These are phyloP conservation scores for Luehdorfia chinensis DNA, from an alignment of 1,140 invertebrate species.

Conservation along the genomic window DNA sequence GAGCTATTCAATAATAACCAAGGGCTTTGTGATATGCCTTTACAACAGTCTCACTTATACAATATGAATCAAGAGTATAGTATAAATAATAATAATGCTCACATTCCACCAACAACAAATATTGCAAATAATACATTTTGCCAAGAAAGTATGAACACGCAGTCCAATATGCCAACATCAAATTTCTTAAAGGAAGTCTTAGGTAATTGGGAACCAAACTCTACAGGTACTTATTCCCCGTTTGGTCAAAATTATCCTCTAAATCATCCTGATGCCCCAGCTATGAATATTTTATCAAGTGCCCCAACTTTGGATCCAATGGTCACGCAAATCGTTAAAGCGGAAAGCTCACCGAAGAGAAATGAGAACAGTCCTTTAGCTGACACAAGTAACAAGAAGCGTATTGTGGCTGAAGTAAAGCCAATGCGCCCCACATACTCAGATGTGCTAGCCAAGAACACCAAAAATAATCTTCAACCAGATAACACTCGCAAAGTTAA, in stretches of 20 bases:
- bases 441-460: conserved; percentile 86
- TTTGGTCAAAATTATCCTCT: conserved; percentile 80
- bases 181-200: conserved; percentile 85
- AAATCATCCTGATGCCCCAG: conserved; percentile 60
- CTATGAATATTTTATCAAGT: conserved; percentile 42
- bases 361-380: conserved; percentile 58
- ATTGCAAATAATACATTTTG: conserved; percentile 37
- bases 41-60: conserved; percentile 44
- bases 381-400: conserved; percentile 81
- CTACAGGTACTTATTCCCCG: conserved; percentile 88
- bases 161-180: conserved; percentile 43
- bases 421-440: conserved; percentile 91
- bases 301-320: conserved; percentile 39
- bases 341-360: conserved; percentile 51
- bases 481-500: conserved; percentile 43
- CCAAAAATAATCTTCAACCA: conserved; percentile 47
- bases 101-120: conserved; percentile 35
- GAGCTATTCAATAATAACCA: conserved; percentile 65
- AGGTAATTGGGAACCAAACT: conserved; percentile 89
- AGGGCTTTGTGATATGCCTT: conserved; percentile 43
- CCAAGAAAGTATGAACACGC: conserved; percentile 40
- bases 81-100: conserved; percentile 48
- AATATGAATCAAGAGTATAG: conserved; percentile 54
- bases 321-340: conserved; percentile 36
- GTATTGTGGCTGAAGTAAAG: conserved; percentile 89